Conservation (phyloP, 2,888 invertebrate genomes). For the Cremastinae sp. region DNA sequence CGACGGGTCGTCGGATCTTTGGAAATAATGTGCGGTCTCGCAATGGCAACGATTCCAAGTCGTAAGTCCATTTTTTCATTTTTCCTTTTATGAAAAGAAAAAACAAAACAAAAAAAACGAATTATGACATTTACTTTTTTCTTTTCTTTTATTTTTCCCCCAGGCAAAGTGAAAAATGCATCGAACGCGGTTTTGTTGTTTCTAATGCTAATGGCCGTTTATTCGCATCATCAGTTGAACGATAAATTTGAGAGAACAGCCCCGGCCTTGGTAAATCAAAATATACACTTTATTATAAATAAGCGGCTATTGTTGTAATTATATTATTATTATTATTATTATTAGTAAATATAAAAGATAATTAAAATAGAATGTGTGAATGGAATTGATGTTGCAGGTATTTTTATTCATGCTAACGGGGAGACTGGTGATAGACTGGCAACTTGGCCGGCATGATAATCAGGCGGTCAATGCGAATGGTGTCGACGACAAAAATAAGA, state of each 20-base stretch:
- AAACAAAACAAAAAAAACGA: too few relatives aligned
- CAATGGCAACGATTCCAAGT: conserved; percentile 91
- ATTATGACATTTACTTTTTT: too few relatives aligned
- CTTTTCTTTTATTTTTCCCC: too few relatives aligned
- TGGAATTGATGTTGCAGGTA: conserved; percentile 78
- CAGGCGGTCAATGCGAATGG: conserved; percentile 78
- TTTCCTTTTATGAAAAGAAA: too few relatives aligned
- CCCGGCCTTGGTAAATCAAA: conserved; percentile 89
- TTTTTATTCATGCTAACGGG: conserved; percentile 96
- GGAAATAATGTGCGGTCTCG: conserved; percentile 92
- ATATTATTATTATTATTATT: neutral
- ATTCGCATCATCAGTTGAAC: conserved; percentile 95
- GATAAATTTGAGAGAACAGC: conserved; percentile 96
- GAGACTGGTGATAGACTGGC: conserved; percentile 91
- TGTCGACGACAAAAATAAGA: conserved; percentile 81
- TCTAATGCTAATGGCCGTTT: conserved; percentile 93
- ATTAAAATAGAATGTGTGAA: neutral
- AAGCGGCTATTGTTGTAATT: conserved; percentile 5
- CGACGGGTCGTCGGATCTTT: conserved; percentile 90
- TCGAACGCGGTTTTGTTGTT: conserved; percentile 92
- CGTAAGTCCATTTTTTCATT: conserved; percentile 83
- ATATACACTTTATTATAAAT: too few relatives aligned
- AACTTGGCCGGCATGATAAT: conserved; percentile 82
- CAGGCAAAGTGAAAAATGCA: conserved; percentile 87
- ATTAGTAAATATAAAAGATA: neutral